Conservation (phyloP, 2,113 vertebrate species). For the Microtus richardsoni region DNA sequence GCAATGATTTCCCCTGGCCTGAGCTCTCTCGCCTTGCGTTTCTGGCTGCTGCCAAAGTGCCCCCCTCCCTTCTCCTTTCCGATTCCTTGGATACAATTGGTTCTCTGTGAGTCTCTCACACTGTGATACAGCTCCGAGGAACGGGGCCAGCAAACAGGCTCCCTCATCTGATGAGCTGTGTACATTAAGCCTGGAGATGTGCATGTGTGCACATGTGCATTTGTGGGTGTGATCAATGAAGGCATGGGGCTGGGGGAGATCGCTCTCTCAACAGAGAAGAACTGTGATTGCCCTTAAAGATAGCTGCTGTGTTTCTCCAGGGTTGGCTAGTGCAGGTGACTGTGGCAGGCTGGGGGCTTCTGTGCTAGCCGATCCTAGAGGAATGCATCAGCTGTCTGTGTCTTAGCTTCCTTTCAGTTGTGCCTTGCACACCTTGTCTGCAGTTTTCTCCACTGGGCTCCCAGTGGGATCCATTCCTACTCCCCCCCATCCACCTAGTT, state of each 20-base stretch:
- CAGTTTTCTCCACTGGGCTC: not conserved
- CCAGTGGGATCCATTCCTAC: not conserved
- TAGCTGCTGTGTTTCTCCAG: not conserved
- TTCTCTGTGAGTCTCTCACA: constrained; percentile 81
- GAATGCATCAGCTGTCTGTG: not conserved
- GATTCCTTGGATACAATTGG: constrained; percentile 65
- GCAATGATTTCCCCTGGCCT: constrained; percentile 59
- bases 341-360: not conserved
- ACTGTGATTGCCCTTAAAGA: not conserved
- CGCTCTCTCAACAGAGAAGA: not conserved
- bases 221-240: too few species aligned
- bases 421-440: accelerated
- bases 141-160: constrained; percentile 57
- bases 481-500: not conserved
- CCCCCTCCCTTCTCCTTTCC: constrained; percentile 9
- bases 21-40: not conserved
- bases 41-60: not conserved
- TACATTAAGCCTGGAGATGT: not conserved
- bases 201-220: not conserved
- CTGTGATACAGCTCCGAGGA: constrained; percentile 61
- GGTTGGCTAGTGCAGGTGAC: not conserved
- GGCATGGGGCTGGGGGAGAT: not conserved
- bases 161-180: constrained; percentile 40
- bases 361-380: not conserved
- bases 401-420: not conserved